Evolutionary conservation across 1,140 invertebrate species (phyloP), one percentile per base, ranked within the genome.

Genomic region (Euwallacea similis): DNA sequence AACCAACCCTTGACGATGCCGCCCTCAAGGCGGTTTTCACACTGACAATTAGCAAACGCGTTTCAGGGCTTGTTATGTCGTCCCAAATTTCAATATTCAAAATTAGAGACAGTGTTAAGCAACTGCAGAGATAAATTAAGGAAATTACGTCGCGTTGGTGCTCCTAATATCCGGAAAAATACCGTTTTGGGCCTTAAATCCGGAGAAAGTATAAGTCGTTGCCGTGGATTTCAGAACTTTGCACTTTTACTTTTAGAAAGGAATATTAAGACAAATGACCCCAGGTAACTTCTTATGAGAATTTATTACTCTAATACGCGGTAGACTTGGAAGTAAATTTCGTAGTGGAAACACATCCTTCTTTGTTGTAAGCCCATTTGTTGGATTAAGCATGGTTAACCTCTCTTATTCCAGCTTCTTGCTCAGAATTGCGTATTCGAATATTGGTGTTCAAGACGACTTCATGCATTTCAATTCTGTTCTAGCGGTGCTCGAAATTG

Each of bases 241-340:
- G 63, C 64, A 71, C 70, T 71, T 71, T 71, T 71, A 66, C 70
- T 71, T 71, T 71, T 55, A 42, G 50, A 33, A 47, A 71, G 55
- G 54, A 59, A 66, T 60, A 71, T 71, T 71, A 71, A 71, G 70
- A 71, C 70, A 71, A 71, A 71, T 71, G 63, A 66, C 70, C 44
- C 43, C 63, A 71, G 70, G 70, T 71, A 71, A 71, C 63, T 66
- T 59, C 64, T 71, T 66, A 71, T 71, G 63, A 71, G 70, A 71
- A 71, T 71, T 71, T 71, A 71, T 71, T 64, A 71, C 70, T 71
- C 70, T 71, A 71, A 71, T 71, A 71, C 70, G 70, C 64, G 54
- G 58, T 43, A 66, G 61, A 71, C 63, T 71, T 42, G 55, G 56
- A 66, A 71, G 61, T 71, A 71, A 71, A 71, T 71, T 71, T 71